These are phyloP conservation scores for Trilocha varians DNA, from an alignment of 2,888 invertebrate species.

Conservation along the genomic window DNA sequence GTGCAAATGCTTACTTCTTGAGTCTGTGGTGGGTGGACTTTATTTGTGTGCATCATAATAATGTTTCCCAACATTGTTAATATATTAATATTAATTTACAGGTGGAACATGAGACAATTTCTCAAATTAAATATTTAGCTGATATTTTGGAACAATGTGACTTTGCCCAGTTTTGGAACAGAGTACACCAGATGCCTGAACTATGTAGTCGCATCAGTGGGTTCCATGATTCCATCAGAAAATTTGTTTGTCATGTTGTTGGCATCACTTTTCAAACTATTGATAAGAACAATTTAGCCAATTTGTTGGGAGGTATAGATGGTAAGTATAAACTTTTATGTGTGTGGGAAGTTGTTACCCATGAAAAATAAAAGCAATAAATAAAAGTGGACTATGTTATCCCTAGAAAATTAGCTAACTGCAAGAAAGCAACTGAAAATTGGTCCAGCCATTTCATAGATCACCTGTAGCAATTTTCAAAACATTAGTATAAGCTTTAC, in stretches of 20 bases:
- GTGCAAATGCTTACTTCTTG: constrained; percentile 95
- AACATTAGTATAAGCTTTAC: no score
- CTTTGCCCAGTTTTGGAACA: constrained; percentile 92
- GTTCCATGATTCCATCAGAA: constrained; percentile 95
- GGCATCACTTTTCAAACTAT: constrained; percentile 98
- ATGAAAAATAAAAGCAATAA: no score
- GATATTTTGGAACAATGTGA: constrained; percentile 94
- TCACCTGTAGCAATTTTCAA: no score
- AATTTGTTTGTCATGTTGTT: constrained; percentile 97
- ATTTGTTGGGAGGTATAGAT: constrained; percentile 91
- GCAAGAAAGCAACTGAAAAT: no score
- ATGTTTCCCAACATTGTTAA: neutral
- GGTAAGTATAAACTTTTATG: constrained; percentile 66
- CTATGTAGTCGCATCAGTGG: constrained; percentile 86
- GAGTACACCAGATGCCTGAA: constrained; percentile 82
- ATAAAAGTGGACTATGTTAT: no score
- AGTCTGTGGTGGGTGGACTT: constrained; percentile 70
- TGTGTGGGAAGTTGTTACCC: no score
- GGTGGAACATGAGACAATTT: constrained; percentile 88
- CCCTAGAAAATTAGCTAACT: no score
- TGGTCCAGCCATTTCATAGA: no score
- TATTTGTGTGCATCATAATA: no score
- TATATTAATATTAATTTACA: constrained; percentile 33
- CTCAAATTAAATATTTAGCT: constrained; percentile 89
- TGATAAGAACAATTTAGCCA: constrained; percentile 83